Conservation (phyloP, 2,888 invertebrate genomes). For the Synergus gifuensis region DNA sequence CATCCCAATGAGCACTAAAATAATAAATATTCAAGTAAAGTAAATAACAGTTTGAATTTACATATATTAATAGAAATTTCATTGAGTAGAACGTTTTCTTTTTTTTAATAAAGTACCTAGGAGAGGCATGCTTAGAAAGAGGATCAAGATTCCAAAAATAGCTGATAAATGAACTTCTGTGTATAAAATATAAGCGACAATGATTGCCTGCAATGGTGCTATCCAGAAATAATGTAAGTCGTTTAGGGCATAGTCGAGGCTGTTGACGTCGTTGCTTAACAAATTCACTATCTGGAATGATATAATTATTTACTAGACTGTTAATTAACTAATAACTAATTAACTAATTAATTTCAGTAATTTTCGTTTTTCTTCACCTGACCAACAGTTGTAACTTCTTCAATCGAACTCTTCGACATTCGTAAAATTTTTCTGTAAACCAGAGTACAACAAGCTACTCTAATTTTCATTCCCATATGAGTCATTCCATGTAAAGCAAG, state of each 20-base stretch:
- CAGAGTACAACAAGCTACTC: constrained; percentile 85
- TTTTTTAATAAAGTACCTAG: constrained; percentile 66
- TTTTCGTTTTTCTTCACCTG: constrained; percentile 76
- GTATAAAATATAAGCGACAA: constrained; percentile 79
- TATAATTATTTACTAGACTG: neutral
- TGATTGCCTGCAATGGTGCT: constrained; percentile 85
- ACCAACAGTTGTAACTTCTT: constrained; percentile 87
- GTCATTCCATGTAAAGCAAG: constrained; percentile 83
- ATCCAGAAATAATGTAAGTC: constrained; percentile 88
- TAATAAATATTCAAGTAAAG: neutral
- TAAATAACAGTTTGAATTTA: too few species aligned
- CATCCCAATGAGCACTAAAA: constrained; percentile 9
- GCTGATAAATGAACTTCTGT: constrained; percentile 80
- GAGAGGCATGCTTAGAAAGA: constrained; percentile 71
- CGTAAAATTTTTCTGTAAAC: constrained; percentile 88
- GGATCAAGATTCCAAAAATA: constrained; percentile 78
- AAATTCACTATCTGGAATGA: constrained; percentile 80
- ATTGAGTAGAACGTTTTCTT: neutral
- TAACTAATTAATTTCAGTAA: neutral
- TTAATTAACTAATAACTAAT: neutral
- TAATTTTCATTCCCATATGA: constrained; percentile 84
- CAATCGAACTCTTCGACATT: constrained; percentile 85
- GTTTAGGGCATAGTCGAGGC: constrained; percentile 85
- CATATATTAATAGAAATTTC: neutral
- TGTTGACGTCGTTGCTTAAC: constrained; percentile 88